Percentiles rank a stretch among this genome's conserved stretches.
phyloP scores from a whole-genome alignment of 1,140 invertebrate species.

The Diachasmimorpha longicaudata region DNA sequence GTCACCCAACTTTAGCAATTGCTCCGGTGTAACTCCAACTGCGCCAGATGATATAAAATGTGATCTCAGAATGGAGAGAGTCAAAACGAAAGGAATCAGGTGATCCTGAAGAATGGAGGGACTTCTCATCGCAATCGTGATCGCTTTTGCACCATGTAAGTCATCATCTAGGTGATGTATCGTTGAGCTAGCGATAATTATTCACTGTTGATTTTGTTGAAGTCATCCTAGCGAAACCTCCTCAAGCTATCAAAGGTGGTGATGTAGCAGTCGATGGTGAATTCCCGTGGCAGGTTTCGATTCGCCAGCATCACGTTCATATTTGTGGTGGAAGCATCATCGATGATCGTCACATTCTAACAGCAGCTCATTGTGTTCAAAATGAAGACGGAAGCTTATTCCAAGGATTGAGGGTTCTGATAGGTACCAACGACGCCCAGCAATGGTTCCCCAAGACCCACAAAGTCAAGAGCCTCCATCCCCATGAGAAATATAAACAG shows the following conservation, averaged over 20 bases:
- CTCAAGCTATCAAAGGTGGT: not conserved
- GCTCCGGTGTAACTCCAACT: too few relatives aligned
- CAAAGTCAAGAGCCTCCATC: not conserved
- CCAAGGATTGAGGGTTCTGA: not conserved
- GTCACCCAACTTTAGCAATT: too few relatives aligned
- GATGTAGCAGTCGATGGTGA: not conserved
- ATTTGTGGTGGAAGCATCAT: constrained; percentile 54
- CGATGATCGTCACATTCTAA: constrained; percentile 53
- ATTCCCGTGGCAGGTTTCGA: not conserved
- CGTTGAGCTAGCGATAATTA: too few relatives aligned
- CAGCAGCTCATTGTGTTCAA: constrained; percentile 58
- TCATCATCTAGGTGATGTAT: too few relatives aligned
- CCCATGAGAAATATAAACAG: not conserved
- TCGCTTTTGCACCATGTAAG: too few relatives aligned
- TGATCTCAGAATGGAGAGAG: too few relatives aligned
- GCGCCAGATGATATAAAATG: too few relatives aligned
- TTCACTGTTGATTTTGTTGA: too few relatives aligned
- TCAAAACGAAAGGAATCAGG: too few relatives aligned
- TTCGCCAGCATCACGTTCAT: not conserved
- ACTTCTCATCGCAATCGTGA: too few relatives aligned
- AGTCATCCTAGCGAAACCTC: too few relatives aligned
- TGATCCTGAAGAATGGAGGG: too few relatives aligned
- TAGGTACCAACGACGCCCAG: not conserved
- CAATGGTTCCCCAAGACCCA: not conserved
- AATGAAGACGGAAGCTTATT: not conserved